Evolutionary conservation across 2,797 vertebrate species (phyloP).

Genomic region (Tapirus indicus): DNA sequence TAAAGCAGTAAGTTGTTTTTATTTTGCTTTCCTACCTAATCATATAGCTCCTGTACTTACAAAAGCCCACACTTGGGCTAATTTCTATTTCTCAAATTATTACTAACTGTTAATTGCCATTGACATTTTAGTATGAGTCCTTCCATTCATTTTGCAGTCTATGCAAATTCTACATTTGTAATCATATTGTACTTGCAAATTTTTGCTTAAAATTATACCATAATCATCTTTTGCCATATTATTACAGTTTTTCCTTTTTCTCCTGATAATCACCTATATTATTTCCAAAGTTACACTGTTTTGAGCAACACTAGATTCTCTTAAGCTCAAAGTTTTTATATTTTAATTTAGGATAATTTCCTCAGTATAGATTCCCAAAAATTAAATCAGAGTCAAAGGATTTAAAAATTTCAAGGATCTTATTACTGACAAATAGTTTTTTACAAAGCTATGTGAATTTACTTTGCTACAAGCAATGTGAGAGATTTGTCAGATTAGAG

Average conservation of each 20-base stretch:
- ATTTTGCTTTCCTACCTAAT: not conserved
- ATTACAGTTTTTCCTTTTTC: not conserved
- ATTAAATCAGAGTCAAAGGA: not conserved
- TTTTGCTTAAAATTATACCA: constrained; percentile 41
- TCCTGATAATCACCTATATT: not conserved
- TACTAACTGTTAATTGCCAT: not conserved
- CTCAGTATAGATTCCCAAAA: not conserved
- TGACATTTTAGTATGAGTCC: not conserved
- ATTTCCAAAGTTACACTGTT: not conserved
- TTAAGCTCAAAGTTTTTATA: not conserved
- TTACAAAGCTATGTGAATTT: not conserved
- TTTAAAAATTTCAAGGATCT: not conserved
- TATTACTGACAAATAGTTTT: not conserved
- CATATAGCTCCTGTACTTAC: not conserved
- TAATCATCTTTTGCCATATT: not conserved
- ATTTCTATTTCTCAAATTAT: not conserved
- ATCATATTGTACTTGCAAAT: not conserved
- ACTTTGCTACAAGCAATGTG: not conserved
- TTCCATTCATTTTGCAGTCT: not conserved
- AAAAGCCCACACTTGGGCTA: not conserved
- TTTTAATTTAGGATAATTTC: constrained; percentile 35
- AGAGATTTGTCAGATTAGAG: not conserved
- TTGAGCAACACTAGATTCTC: not conserved
- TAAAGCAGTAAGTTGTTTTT: not conserved
- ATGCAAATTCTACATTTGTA: not conserved